Evolutionary conservation across 2,797 vertebrate species (phyloP).

Genomic region (Apogon talboti): DNA sequence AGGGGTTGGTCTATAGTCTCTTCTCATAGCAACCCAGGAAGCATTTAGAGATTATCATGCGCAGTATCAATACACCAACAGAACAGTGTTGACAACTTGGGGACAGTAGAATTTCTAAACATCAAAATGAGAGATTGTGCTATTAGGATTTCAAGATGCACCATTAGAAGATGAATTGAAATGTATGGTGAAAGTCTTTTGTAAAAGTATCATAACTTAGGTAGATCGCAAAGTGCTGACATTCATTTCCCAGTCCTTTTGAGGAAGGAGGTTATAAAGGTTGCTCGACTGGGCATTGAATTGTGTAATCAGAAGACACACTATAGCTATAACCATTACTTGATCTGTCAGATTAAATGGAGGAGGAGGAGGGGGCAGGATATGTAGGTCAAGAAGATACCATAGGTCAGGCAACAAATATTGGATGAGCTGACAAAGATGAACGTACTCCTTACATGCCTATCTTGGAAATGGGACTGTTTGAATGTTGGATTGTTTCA

Average conservation of each 20-base stretch:
- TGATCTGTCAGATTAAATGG: not conserved
- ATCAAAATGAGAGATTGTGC: constrained; percentile 9
- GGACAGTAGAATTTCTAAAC: constrained; percentile 9
- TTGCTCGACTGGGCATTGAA: not conserved
- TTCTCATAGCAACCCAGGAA: constrained; percentile 76
- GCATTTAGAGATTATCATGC: constrained; percentile 41
- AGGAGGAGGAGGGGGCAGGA: constrained; percentile 3
- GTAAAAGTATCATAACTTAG: not conserved
- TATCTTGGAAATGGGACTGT: not conserved
- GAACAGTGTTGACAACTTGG: constrained; percentile 28
- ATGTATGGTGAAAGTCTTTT: not conserved
- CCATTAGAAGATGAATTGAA: constrained; percentile 5
- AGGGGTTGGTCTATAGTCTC: constrained; percentile 54
- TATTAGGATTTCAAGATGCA: constrained; percentile 6
- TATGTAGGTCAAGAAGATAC: constrained; percentile 30
- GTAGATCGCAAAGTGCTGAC: constrained; percentile 22
- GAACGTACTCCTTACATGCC: constrained; percentile 4
- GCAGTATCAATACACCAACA: constrained; percentile 19
- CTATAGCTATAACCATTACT: constrained; percentile 2
- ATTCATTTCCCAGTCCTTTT: not conserved
- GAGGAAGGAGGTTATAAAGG: constrained; percentile 18
- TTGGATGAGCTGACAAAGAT: constrained; percentile 23
- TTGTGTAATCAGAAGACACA: constrained; percentile 22
- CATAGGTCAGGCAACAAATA: constrained; percentile 33
- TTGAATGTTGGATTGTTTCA: not conserved